Conservation (phyloP, 2,113 vertebrate species). For the Zapus hudsonius region DNA sequence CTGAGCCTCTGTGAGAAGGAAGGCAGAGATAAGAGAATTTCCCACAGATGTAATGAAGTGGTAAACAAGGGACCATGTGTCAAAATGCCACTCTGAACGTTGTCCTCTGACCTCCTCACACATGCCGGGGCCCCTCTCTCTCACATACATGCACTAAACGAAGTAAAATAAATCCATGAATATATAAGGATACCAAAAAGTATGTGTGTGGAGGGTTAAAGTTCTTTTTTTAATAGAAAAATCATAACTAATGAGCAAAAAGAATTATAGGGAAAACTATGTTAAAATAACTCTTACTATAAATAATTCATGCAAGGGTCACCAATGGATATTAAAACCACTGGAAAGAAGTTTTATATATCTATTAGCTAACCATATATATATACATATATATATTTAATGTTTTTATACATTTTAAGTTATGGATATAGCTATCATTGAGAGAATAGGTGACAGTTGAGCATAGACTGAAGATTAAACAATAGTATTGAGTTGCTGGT, state of each 20-base stretch:
- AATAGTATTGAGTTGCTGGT: background rate
- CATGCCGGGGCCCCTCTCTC: too few relatives aligned
- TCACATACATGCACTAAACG: too few relatives aligned
- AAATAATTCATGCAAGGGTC: background rate
- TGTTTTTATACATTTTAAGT: background rate
- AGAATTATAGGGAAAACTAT: conserved; percentile 2
- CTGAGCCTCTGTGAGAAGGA: too few relatives aligned
- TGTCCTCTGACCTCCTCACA: too few relatives aligned
- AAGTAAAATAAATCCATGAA: background rate
- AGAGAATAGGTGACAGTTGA: conserved; percentile 8
- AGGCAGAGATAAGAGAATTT: too few relatives aligned
- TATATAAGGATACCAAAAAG: conserved; percentile 7
- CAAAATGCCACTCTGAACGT: too few relatives aligned
- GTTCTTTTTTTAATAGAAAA: conserved; percentile 30
- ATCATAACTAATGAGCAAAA: conserved; percentile 6
- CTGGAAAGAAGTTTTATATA: background rate
- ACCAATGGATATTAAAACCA: background rate
- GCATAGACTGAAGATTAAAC: background rate
- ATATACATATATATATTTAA: background rate
- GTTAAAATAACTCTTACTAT: background rate
- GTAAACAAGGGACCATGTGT: too few relatives aligned
- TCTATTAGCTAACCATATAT: too few relatives aligned
- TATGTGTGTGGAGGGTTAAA: background rate
- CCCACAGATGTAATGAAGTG: too few relatives aligned
- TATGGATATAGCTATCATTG: background rate